Conservation (phyloP, 2,797 vertebrate species). For the Sparus aurata region DNA sequence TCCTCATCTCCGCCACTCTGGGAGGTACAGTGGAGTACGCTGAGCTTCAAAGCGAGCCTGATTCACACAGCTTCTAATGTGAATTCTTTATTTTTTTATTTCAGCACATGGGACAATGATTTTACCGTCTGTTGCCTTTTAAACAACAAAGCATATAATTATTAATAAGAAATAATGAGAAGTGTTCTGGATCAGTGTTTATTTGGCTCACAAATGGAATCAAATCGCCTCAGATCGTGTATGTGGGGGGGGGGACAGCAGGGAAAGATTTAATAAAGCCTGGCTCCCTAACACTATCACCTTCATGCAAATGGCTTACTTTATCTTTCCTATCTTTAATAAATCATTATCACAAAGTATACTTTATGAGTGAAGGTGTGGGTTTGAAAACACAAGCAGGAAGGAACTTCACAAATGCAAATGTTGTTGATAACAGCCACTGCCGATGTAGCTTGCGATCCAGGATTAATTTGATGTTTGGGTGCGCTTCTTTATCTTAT, state of each 20-base stretch:
- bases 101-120: constrained; percentile 46
- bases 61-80: constrained; percentile 48
- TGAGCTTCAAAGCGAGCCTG: constrained; percentile 57
- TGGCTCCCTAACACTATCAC: constrained; percentile 3
- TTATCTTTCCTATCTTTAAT: constrained; percentile 30
- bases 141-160: constrained; percentile 67
- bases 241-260: constrained; percentile 3
- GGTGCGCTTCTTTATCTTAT: constrained; percentile 21
- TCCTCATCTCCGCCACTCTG: constrained; percentile 94
- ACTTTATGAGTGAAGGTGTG: not conserved
- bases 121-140: constrained; percentile 62
- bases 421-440: constrained; percentile 14
- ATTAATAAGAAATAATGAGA: too few species aligned
- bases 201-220: constrained; percentile 45
- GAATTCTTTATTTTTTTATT: constrained; percentile 43
- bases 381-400: constrained; percentile 1
- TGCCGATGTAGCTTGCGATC: not conserved
- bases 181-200: constrained; percentile 61
- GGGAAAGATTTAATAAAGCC: constrained; percentile 36
- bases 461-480: constrained; percentile 22
- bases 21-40: constrained; percentile 89
- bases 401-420: constrained; percentile 1
- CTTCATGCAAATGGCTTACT: constrained; percentile 12
- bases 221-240: constrained; percentile 33
- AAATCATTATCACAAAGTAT: constrained; percentile 16